Base-by-base conservation (phyloP, 2,888 invertebrate genomes). In the Leucania comma region DNA sequence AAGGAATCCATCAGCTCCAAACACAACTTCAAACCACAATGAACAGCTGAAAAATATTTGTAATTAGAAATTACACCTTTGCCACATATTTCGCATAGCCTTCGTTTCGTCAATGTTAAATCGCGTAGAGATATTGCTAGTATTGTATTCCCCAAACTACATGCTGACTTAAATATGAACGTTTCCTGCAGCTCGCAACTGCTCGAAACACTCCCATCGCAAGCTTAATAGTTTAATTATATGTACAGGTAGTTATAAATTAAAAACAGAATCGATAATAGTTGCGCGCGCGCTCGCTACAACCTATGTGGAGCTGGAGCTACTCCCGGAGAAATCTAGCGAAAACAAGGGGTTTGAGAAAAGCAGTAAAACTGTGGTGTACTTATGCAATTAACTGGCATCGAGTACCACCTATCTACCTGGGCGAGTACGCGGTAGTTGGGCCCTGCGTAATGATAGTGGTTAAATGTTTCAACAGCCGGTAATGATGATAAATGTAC, bases 281-380 rank as follows among this genome's bases (percentile, higher is more conserved):
- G 54, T 8, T 42, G 26, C 57, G 22, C 5, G 38, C 38, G 17
- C 63, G 50, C 50, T 35, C 14, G 20, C 50, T 42, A 9, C 50
- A 56, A 29, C 4, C 29, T 29, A 29, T 4, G 54, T 14, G 29
- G 17, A 26, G 50, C n/a, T 54, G 8, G 35, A 3, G 17, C 24
- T 29, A 60, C n/a, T 68, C 42, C 56, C 63, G 29, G 68, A 53
- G 46, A 68, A 68, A 77, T 20, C 74, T 54, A 35, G 74, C 53
- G 68, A 77, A 77, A 79, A 74, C 68, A 62, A 72, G 66, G 61
- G 64, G 60, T 73, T 64, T 54, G 50, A 54, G 74, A 32, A 64
- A 57, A 78, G 26, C 51, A 70, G 74, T 80, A 75, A 80, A 60
- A 75, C 57, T 66, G 62, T 74, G 79, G 61, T n/a, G n/a, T n/a